Percentiles rank a stretch among this genome's conserved stretches.
phyloP scores from a whole-genome alignment of 2,888 invertebrate species.

The Isotomurus palustris region DNA sequence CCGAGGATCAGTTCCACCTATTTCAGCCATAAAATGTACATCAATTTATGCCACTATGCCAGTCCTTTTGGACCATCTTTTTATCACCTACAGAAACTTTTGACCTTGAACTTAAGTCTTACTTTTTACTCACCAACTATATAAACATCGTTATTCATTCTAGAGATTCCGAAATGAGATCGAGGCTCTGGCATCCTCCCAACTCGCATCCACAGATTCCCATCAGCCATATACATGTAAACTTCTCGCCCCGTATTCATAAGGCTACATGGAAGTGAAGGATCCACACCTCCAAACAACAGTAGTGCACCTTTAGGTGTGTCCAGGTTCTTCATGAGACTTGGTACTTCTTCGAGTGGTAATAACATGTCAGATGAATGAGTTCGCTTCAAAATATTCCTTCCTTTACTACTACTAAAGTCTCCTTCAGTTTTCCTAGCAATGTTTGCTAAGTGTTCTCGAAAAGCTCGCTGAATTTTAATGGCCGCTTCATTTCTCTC shows the following conservation, averaged over 20 bases:
- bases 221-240: conserved; percentile 52
- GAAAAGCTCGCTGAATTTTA: conserved; percentile 2
- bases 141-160: conserved; percentile 15
- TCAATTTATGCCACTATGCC: neutral
- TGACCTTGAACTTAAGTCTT: neutral
- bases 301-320: conserved; percentile 60
- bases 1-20: conserved; percentile 64
- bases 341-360: neutral
- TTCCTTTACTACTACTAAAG: neutral
- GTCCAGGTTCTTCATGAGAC: conserved; percentile 48
- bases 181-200: conserved; percentile 66
- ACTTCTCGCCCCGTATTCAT: conserved; percentile 62
- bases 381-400: neutral
- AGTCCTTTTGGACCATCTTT: neutral
- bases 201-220: conserved; percentile 63
- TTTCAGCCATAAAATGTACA: neutral
- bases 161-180: conserved; percentile 57
- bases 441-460: neutral
- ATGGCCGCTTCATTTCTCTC: conserved; percentile 7
- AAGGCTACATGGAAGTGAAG: conserved; percentile 50
- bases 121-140: conserved; percentile 18
- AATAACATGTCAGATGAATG: neutral
- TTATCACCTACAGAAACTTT: neutral
- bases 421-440: neutral
- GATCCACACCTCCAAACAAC: conserved; percentile 66